Percentiles rank a stretch among this genome's conserved stretches.
Evolutionary conservation across 2,888 invertebrate genomes (phyloP).

Genomic region (Eristalinus aeneus): DNA sequence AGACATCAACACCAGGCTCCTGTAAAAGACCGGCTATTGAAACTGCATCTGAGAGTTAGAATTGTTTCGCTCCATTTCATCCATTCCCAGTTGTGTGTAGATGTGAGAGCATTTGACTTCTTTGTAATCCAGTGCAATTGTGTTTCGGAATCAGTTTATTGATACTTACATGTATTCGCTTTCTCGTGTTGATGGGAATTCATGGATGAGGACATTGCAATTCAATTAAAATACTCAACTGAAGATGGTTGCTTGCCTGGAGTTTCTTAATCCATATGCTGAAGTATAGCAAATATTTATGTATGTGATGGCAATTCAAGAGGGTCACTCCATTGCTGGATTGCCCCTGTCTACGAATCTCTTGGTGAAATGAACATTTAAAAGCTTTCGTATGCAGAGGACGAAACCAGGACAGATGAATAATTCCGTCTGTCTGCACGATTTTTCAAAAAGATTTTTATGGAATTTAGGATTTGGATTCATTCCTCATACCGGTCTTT

Average conservation of each 20-base stretch:
- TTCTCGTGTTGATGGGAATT: not conserved
- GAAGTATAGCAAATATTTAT: not conserved
- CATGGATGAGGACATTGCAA: not conserved
- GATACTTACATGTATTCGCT: not conserved
- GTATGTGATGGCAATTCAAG: too few species aligned
- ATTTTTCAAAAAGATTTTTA: too few species aligned
- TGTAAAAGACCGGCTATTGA: constrained; percentile 1
- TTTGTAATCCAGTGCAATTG: not conserved
- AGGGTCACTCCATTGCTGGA: too few species aligned
- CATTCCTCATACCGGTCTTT: too few species aligned
- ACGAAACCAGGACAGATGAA: too few species aligned
- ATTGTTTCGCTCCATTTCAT: not conserved
- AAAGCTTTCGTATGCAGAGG: too few species aligned
- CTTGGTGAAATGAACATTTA: too few species aligned
- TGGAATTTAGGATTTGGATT: too few species aligned
- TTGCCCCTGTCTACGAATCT: too few species aligned
- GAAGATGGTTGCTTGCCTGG: not conserved
- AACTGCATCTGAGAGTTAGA: constrained; percentile 3
- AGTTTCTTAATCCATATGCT: not conserved
- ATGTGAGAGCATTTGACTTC: not conserved
- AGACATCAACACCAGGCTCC: constrained; percentile 10
- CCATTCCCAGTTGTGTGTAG: not conserved
- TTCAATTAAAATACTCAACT: not conserved
- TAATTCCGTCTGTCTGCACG: too few species aligned
- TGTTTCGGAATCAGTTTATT: not conserved